Conservation (phyloP, 2,888 invertebrate species). For the Tanypteryx hageni region DNA sequence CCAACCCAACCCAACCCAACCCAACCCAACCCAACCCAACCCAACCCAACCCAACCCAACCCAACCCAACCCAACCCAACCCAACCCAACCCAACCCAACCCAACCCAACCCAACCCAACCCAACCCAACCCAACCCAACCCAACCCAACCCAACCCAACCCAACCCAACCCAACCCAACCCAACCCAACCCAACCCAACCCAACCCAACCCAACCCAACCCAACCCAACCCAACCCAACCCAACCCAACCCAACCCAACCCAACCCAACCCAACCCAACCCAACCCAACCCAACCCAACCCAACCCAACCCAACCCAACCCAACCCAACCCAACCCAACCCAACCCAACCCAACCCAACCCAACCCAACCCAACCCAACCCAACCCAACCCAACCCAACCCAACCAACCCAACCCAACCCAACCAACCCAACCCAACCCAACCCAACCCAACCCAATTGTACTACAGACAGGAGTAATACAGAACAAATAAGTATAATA, state of each 20-base stretch:
- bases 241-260: slow-evolving; percentile 35
- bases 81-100: slow-evolving; percentile 35
- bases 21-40: slow-evolving; percentile 69
- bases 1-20: slow-evolving; percentile 73
- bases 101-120: slow-evolving; percentile 69
- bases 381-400: slow-evolving; percentile 35
- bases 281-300: slow-evolving; percentile 35
- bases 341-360: slow-evolving; percentile 35
- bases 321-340: slow-evolving; percentile 35
- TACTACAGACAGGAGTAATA: too few species aligned
- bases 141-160: slow-evolving; percentile 69
- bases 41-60: slow-evolving; percentile 35
- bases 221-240: slow-evolving; percentile 35
- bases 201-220: slow-evolving; percentile 62
- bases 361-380: slow-evolving; percentile 35
- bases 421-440: slow-evolving; percentile 35
- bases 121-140: slow-evolving; percentile 70
- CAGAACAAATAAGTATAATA: too few species aligned
- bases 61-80: slow-evolving; percentile 35
- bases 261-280: slow-evolving; percentile 35
- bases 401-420: slow-evolving; percentile 35
- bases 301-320: slow-evolving; percentile 35
- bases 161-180: slow-evolving; percentile 70
- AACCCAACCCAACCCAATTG: slow-evolving; percentile 35
- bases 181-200: slow-evolving; percentile 69